Percentiles rank a stretch among this genome's conserved stretches.
phyloP scores from a whole-genome alignment of 2,113 vertebrate species.

The Uria lomvia region DNA sequence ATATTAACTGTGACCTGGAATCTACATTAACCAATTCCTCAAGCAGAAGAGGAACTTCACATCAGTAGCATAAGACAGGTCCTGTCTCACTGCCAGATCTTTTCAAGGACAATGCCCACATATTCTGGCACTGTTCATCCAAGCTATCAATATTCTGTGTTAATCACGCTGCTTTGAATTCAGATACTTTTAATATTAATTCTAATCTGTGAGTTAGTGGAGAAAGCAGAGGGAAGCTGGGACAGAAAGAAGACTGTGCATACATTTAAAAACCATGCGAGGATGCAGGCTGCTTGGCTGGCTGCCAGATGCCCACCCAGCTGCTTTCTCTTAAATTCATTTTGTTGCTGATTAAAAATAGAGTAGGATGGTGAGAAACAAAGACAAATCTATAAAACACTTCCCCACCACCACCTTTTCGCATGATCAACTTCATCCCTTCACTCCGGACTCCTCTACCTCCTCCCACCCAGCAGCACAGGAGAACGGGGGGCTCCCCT shows the following conservation, averaged over 20 bases:
- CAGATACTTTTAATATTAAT: neutral
- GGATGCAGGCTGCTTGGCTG: neutral
- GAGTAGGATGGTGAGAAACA: neutral
- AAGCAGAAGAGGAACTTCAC: neutral
- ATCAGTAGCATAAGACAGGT: neutral
- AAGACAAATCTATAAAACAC: neutral
- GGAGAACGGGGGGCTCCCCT: neutral
- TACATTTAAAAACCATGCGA: neutral
- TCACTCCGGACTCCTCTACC: neutral
- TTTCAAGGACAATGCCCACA: neutral
- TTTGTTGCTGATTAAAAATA: neutral
- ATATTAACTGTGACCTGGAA: neutral
- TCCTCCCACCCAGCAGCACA: neutral
- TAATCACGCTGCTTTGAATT: neutral
- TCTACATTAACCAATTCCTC: neutral
- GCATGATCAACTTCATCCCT: neutral
- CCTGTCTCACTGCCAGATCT: neutral
- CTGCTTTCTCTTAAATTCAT: neutral
- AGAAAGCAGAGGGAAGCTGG: neutral
- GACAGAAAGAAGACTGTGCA: neutral
- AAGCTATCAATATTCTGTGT: neutral
- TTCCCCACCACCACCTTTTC: neutral
- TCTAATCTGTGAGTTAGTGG: neutral
- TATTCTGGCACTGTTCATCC: neutral
- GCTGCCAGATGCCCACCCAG: neutral